Base-by-base conservation (phyloP, 2,888 invertebrate genomes). In the Lobophora halterata region DNA sequence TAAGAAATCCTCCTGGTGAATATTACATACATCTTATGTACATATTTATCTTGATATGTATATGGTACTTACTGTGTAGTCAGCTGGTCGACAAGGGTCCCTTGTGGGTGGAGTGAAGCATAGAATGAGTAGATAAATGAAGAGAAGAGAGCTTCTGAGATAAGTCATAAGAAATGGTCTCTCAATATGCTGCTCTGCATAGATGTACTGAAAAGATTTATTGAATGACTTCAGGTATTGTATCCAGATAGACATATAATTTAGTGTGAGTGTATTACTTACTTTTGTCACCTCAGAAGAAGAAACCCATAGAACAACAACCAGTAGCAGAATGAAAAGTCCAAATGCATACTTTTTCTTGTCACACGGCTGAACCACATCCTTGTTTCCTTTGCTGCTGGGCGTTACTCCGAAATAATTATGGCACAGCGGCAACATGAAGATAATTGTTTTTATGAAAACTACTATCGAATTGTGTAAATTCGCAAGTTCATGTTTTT, bases 111-210 rank as follows among this genome's bases (percentile, higher is more conserved):
- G 93, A 89, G 95, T 94, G 59, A 97, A 92, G 56, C 97, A 91
- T 63, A 97, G 92, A 23, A 97, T 94, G 61, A 97, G 78, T 54
- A 99, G 89, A 80, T 98, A 99, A 49, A 98, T 86, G 41, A 95
- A 93, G 65, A 99, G 96, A 91, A 98, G 92, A 18, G 96, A 97
- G 39, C 97, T 97, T 81, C 98, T 97, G 45, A 97, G 89, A 79
- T 98, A 99, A 9, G 98, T 97, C 62, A 94, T 95, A 80, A 99
- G 96, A 85, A 98, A 98, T 29, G 99, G 98, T 69, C 98, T 96
- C 66, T 96, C 93, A 69, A 93, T 95, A 43, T 94, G 90, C 70
- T 95, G 94, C 81, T 96, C 93, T 61, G 90, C 89, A 73, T 96
- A 96, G 49, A 96, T 90, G 76, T 93, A 95, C 97, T 97, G 88